These are phyloP conservation scores for Macrophya alboannulata DNA, from an alignment of 2,888 invertebrate species.

Conservation along the genomic window DNA sequence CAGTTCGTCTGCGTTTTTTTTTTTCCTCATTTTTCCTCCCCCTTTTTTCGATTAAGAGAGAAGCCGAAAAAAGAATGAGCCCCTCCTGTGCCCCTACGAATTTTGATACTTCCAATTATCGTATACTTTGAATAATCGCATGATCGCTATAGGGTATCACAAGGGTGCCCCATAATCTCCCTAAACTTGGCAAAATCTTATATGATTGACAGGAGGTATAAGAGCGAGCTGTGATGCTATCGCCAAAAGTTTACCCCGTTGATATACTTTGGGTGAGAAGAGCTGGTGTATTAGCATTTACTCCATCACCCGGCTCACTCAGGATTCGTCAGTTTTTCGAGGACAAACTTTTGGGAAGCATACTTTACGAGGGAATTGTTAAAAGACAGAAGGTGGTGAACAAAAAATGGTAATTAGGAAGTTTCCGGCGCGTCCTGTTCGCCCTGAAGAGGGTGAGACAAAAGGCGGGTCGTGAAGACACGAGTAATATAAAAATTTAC, in stretches of 20 bases:
- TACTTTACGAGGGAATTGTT: slow-evolving; percentile 18
- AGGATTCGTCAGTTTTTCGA: slow-evolving; percentile 34
- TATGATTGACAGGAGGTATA: background rate
- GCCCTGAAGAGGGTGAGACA: background rate
- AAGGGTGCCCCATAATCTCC: background rate
- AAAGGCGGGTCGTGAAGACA: background rate
- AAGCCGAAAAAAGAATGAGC: background rate
- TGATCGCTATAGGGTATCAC: background rate
- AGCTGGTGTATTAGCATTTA: slow-evolving; percentile 40
- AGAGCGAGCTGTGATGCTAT: background rate
- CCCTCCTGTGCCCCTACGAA: background rate
- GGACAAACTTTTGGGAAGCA: slow-evolving; percentile 1
- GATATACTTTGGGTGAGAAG: slow-evolving; percentile 22
- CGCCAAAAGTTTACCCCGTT: slow-evolving; percentile 37
- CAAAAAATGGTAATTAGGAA: slow-evolving; percentile 47
- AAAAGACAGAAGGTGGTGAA: background rate
- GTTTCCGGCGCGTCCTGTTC: background rate
- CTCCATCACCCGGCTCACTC: slow-evolving; percentile 15
- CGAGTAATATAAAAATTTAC: slow-evolving; percentile 23
- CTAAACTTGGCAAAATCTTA: background rate
- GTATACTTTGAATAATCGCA: background rate
- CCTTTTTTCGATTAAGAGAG: slow-evolving; percentile 14
- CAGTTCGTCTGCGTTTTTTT: background rate
- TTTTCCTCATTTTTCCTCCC: background rate
- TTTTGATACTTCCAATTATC: background rate